Base-by-base conservation (phyloP, 1,140 invertebrate species). In the Oncopeltus fasciatus region DNA sequence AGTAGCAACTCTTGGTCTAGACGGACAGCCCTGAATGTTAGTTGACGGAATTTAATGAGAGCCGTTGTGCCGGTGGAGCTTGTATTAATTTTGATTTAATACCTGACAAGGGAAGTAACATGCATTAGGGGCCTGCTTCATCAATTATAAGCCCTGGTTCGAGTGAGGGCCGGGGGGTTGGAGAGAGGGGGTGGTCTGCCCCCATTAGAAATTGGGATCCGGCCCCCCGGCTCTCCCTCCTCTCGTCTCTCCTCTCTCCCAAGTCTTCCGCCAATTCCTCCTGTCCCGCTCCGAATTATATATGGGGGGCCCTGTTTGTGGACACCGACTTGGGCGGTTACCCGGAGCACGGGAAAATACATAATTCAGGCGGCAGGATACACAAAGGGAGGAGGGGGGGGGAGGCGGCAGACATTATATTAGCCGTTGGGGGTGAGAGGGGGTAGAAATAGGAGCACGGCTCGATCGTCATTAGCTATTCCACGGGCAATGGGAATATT, bases 61-160 rank as follows among this genome's bases (percentile, higher is more conserved):
- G 49, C 18, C 12, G 5, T 8, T 26, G 24, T 24, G 49, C 26
- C 49, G 21, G 49, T 53, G 3, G 49, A n/a, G 47, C 49, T 53
- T 53, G 49, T 53, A 53, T 53, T 53, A 53, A 53, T 53, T 53
- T 53, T 53, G 49, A 53, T 53, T 53, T 53, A 53, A 53, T 53
- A 53, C 49, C 49, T 53, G 49, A 53, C 49, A 53, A 53, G 49
- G 49, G 49, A 53, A 53, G 49, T 53, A 53, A 53, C 49, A 53
- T 53, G 49, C 49, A 53, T 53, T 53, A 53, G 49, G 49, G 49
- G 21, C 20, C 49, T 53, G 49, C 49, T 53, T 53, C 49, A 53
- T 53, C 49, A 53, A 53, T 53, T 53, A 53, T 53, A 38, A 53
- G 47, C 49, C 21, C 24, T 9, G 3, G 31, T 24, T 53, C 24